Percentiles rank a stretch among this genome's conserved stretches.
Evolutionary conservation across 2,797 vertebrate genomes (phyloP).

Genomic region (Rhabdophis nuchalis): DNA sequence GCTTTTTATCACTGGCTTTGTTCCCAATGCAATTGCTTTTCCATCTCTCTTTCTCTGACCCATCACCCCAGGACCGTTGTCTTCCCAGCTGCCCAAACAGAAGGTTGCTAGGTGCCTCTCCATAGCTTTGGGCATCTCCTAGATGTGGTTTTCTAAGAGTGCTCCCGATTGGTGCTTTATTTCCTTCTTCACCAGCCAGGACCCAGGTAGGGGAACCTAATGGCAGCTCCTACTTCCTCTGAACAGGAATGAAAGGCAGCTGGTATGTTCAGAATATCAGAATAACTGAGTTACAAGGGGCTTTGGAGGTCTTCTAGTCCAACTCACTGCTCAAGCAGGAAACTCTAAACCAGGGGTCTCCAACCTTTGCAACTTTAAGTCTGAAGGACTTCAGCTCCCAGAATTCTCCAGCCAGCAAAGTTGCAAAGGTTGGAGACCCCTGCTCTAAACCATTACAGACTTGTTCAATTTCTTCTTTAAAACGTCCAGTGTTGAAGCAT

Average conservation of each 20-base stretch:
- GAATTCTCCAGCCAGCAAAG: no score
- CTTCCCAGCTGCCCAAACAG: conserved; percentile 49
- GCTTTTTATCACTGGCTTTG: conserved; percentile 44
- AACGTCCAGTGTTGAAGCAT: background rate
- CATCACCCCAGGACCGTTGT: background rate
- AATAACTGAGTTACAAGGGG: background rate
- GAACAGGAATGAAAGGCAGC: no score
- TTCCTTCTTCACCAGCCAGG: background rate
- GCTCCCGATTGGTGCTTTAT: background rate
- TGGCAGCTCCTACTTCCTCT: background rate
- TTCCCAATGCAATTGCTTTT: conserved; percentile 28
- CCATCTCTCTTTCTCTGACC: conserved; percentile 39
- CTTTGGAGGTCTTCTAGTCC: background rate
- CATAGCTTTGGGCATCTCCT: background rate
- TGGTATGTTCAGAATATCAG: background rate
- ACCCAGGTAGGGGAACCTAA: background rate
- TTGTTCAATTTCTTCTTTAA: background rate
- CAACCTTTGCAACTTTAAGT: no score
- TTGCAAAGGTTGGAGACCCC: no score
- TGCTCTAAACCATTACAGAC: background rate
- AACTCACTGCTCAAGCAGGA: background rate
- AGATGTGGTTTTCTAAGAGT: no score
- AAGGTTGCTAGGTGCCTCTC: conserved; percentile 38
- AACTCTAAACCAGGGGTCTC: background rate
- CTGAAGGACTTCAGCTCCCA: no score